Base-by-base conservation (phyloP, 2,113 vertebrate genomes). In the Sinosuthora webbiana region DNA sequence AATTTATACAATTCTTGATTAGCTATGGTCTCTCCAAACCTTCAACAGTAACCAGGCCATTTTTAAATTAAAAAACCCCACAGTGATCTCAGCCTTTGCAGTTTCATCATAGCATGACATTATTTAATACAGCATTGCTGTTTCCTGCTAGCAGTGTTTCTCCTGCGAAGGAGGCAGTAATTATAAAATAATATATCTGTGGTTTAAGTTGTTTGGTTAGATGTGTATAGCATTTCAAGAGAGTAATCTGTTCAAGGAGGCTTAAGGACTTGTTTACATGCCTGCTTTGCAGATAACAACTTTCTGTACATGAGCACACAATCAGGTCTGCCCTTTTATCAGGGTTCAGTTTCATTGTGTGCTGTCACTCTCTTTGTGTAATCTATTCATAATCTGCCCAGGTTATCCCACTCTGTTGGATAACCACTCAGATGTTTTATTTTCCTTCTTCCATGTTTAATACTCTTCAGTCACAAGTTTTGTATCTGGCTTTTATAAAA, bases 301-400 rank as follows among this genome's bases (percentile, higher is more conserved):
- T 76, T 71, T 76, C 35, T 76, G 17, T 39, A 55, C 10, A 23
- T 10, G 23, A 27, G 15, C 5, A 47, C 33, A 80, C 12, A 41
- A 3, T 17, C 12, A 69, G 16, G 8, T 57, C n/a, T 70, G 47
- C 3, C 2, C 16, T 86, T 89, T 83, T 53, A 47, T 39, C 13
- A 35, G 37, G 7, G 10, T 20, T 62, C 23, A 28, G 47, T 17
- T 39, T 81, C 7, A 23, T 33, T 0, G 0, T 30, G 2, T 49
- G 17, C 44, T 41, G 11, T 15, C 15, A 10, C 63, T 68, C 20
- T 68, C 30, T 80, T 60, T 35, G 8, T 69, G 45, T 25, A 57
- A 65, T 11, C 2, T 23, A 16, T 35, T 56, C 27, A 39, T 28
- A 49, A 74, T 15, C 56, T 78, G 24, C 4, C 31, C 19, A 57